A percentile compares a stretch with the other conserved stretches of the same genome.
Conservation (phyloP, 2,113 vertebrate genomes). For the Haemorhous mexicanus region DNA sequence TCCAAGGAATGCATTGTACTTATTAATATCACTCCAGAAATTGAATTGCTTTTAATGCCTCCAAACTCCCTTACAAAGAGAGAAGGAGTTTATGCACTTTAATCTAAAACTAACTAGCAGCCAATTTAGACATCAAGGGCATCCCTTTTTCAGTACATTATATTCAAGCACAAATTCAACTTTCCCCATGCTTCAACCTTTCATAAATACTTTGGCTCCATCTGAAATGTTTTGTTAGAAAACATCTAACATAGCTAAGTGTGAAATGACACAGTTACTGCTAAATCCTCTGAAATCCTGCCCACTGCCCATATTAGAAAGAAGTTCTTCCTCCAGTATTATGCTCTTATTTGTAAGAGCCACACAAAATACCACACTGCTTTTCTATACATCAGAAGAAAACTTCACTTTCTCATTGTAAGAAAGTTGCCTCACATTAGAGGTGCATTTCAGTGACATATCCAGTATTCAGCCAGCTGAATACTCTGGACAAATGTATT, state of each 20-base stretch:
- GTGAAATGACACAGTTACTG: not conserved
- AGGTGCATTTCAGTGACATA: not conserved
- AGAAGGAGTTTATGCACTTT: not conserved
- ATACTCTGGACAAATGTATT: not conserved
- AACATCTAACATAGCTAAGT: not conserved
- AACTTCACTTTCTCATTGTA: not conserved
- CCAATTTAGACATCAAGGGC: not conserved
- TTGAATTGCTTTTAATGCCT: not conserved
- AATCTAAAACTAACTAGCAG: not conserved
- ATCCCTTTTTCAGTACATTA: not conserved
- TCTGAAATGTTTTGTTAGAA: not conserved
- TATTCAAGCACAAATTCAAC: not conserved
- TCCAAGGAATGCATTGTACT: not conserved
- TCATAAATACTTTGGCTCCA: not conserved
- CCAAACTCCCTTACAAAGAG: not conserved
- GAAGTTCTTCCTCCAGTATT: not conserved
- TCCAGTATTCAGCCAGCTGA: not conserved
- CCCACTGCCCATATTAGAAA: not conserved
- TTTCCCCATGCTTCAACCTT: not conserved
- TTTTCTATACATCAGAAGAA: not conserved
- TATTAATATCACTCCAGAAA: not conserved
- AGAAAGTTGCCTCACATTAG: not conserved
- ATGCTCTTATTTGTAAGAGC: not conserved
- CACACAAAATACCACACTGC: not conserved
- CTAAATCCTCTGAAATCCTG: not conserved